Conservation (phyloP, 2,113 vertebrate genomes). For the Gallinago media region DNA sequence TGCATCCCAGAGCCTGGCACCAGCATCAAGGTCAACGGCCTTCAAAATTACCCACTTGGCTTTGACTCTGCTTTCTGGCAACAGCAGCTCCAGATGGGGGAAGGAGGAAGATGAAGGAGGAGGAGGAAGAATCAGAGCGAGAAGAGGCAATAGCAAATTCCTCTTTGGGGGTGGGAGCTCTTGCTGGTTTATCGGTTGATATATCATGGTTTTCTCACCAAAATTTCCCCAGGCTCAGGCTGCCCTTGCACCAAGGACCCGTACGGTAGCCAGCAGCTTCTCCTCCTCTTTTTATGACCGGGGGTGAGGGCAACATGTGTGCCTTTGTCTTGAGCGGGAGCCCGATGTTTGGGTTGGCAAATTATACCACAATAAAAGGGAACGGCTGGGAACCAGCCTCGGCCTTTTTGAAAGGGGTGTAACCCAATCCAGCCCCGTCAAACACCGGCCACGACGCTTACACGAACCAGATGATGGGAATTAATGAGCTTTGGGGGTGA, state of each 20-base stretch:
- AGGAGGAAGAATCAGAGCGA: not conserved
- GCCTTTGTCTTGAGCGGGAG: not conserved
- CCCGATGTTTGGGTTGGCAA: slow-evolving; percentile 47
- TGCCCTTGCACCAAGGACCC: not conserved
- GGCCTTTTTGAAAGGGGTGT: slow-evolving; percentile 39
- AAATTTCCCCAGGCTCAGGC: not conserved
- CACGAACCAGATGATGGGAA: slow-evolving; percentile 59
- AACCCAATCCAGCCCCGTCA: not conserved
- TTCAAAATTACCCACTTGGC: not conserved
- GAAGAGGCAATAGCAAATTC: not conserved
- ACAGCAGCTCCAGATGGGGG: not conserved
- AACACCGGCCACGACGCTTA: not conserved
- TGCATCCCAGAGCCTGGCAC: not conserved
- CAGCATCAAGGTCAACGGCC: not conserved
- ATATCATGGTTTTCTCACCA: not conserved
- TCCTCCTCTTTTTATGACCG: not conserved
- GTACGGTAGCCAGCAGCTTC: not conserved
- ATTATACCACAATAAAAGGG: slow-evolving; percentile 47
- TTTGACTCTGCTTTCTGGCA: not conserved
- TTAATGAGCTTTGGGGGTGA: slow-evolving; percentile 20
- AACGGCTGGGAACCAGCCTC: slow-evolving; percentile 13
- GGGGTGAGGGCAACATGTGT: not conserved
- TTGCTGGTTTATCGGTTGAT: not conserved
- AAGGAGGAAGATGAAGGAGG: not conserved
- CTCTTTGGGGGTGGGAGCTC: not conserved